phyloP scores from a whole-genome alignment of 92 coral and sea anemone species.

The Scolanthus callimorphus region DNA sequence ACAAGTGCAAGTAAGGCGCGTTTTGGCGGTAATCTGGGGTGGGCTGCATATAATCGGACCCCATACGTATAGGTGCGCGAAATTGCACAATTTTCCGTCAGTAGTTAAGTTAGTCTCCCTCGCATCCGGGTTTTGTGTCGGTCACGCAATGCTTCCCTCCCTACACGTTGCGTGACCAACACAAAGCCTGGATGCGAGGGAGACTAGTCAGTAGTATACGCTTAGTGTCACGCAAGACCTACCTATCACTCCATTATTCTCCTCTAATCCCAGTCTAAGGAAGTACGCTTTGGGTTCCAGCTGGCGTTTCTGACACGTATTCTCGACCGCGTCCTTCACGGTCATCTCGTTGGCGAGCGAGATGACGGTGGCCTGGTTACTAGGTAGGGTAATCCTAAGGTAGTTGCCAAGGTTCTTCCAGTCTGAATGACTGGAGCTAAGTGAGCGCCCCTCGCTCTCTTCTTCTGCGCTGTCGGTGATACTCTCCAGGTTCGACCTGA shows the following conservation, averaged over 20 bases:
- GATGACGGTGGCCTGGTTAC: slow-evolving; percentile 85
- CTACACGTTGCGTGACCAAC: no score
- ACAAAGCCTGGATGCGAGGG: no score
- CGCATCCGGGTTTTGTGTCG: no score
- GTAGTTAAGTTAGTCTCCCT: no score
- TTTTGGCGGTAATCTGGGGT: no score
- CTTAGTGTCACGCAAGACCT: no score
- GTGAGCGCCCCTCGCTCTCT: slow-evolving; percentile 46
- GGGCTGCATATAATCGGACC: no score
- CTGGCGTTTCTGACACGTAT: slow-evolving; percentile 85
- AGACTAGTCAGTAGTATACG: no score
- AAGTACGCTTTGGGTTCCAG: slow-evolving; percentile 68
- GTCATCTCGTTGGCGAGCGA: slow-evolving; percentile 83
- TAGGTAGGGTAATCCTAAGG: slow-evolving; percentile 75
- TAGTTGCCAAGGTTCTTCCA: slow-evolving; percentile 94
- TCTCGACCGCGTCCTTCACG: slow-evolving; percentile 66
- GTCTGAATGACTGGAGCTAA: slow-evolving; percentile 82
- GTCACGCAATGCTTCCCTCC: no score
- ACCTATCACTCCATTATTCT: slow-evolving; percentile 71
- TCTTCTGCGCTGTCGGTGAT: slow-evolving; percentile 54
- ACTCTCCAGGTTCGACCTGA: slow-evolving; percentile 46
- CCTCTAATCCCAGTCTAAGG: slow-evolving; percentile 80
- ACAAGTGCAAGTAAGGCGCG: no score
- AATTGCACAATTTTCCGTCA: no score
- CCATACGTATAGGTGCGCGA: no score